Percentiles rank a stretch among this genome's conserved stretches.
Evolutionary conservation across 2,797 vertebrate species (phyloP).

Genomic region (Arctocebus calabarensis): DNA sequence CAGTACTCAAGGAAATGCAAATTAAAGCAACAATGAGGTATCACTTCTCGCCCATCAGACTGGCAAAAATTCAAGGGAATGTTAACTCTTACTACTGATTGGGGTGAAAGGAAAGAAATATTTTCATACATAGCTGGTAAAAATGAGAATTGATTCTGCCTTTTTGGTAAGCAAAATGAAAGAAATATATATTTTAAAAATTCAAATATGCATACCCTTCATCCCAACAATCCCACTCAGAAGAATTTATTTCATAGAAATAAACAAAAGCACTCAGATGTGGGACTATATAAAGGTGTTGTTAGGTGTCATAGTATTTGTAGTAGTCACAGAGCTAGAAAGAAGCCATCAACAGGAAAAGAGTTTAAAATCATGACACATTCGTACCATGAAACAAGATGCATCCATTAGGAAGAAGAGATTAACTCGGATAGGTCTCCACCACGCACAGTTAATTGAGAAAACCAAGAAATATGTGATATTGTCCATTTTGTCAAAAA

Average conservation of each 20-base stretch:
- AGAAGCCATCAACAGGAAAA: neutral
- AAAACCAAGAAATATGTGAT: neutral
- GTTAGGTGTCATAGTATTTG: neutral
- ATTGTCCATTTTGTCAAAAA: neutral
- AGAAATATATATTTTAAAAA: neutral
- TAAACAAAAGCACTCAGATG: neutral
- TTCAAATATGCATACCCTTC: neutral
- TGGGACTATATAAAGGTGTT: neutral
- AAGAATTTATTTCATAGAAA: neutral
- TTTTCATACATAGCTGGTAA: constrained; percentile 46
- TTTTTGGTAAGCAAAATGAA: constrained; percentile 52
- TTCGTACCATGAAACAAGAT: neutral
- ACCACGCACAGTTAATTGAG: neutral
- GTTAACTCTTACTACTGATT: constrained; percentile 26
- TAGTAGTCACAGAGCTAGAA: neutral
- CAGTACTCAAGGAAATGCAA: constrained; percentile 69
- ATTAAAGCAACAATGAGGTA: constrained; percentile 55
- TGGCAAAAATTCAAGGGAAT: constrained; percentile 70
- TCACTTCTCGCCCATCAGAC: constrained; percentile 20
- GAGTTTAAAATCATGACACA: neutral
- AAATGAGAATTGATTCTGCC: constrained; percentile 39
- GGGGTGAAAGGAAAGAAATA: neutral
- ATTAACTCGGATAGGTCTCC: neutral
- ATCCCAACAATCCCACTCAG: neutral
- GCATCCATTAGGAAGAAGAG: neutral